Conservation (phyloP, 2,797 vertebrate genomes). For the Erethizon dorsatum region DNA sequence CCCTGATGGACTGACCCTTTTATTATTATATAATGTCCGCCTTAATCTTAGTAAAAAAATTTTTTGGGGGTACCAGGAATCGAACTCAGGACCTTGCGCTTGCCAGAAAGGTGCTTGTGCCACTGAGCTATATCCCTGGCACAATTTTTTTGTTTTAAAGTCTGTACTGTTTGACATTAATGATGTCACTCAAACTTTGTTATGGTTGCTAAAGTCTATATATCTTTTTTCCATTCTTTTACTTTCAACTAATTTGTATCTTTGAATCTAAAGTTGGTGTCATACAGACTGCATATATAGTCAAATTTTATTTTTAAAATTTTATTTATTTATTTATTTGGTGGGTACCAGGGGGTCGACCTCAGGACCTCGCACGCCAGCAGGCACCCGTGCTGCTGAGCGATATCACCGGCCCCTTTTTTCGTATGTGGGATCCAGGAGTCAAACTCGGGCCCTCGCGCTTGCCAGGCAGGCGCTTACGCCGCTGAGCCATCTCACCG, state of each 20-base stretch:
- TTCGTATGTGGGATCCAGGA: too few species aligned
- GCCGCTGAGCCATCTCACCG: too few species aligned
- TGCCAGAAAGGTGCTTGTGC: too few species aligned
- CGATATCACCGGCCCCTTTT: too few species aligned
- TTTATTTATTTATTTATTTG: not conserved
- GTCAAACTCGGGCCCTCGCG: too few species aligned
- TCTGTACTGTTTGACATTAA: constrained; percentile 33
- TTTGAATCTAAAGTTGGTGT: constrained; percentile 21
- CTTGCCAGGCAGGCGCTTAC: too few species aligned
- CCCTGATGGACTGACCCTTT: not conserved
- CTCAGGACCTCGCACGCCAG: too few species aligned
- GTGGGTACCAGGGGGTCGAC: too few species aligned
- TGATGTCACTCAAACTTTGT: not conserved
- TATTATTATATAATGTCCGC: not conserved
- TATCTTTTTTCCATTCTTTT: constrained; percentile 12
- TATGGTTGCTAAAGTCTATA: constrained; percentile 5
- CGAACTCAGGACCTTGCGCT: too few species aligned
- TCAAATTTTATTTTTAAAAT: not conserved
- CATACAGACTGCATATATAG: not conserved
- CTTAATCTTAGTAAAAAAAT: not conserved
- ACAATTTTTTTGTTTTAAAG: not conserved
- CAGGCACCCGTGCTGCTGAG: too few species aligned
- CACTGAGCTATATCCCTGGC: too few species aligned
- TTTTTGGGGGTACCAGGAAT: too few species aligned
- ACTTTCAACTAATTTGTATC: not conserved